These are phyloP conservation scores for Rynchops niger DNA, from an alignment of 2,113 vertebrate species.

Conservation along the genomic window DNA sequence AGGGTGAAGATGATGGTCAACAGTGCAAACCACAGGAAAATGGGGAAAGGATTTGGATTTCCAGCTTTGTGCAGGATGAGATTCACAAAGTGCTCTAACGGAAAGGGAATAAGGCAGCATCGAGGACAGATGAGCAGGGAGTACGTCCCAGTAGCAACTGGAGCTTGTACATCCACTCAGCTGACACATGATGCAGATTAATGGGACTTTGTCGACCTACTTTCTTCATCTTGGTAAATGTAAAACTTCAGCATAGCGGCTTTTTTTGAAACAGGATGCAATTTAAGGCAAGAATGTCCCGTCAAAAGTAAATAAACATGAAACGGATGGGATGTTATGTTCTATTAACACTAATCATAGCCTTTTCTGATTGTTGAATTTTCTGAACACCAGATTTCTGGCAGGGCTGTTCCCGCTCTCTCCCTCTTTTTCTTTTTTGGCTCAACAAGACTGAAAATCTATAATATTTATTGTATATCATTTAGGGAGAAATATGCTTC, in stretches of 20 bases:
- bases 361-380: not conserved
- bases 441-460: not conserved
- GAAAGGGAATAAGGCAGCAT: not conserved
- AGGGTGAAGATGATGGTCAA: not conserved
- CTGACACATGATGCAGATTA: not conserved
- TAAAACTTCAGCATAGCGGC: not conserved
- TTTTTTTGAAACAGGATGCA: slow-evolving; percentile 32
- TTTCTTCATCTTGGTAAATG: not conserved
- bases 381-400: not conserved
- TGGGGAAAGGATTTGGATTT: not conserved
- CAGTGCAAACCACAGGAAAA: not conserved
- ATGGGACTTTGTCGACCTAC: not conserved
- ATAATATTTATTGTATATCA: not conserved
- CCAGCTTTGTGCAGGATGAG: not conserved
- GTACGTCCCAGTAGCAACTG: not conserved
- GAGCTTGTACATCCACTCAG: not conserved
- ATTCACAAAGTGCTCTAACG: not conserved
- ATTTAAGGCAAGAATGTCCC: slow-evolving; percentile 58
- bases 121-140: not conserved
- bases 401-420: not conserved
- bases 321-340: slow-evolving; percentile 48
- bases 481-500: not conserved
- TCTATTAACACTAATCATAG: slow-evolving; percentile 19
- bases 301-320: slow-evolving; percentile 48
- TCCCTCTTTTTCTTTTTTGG: not conserved